Evolutionary conservation across 2,888 invertebrate genomes (phyloP).

Genomic region (Leptura quadrifasciata): DNA sequence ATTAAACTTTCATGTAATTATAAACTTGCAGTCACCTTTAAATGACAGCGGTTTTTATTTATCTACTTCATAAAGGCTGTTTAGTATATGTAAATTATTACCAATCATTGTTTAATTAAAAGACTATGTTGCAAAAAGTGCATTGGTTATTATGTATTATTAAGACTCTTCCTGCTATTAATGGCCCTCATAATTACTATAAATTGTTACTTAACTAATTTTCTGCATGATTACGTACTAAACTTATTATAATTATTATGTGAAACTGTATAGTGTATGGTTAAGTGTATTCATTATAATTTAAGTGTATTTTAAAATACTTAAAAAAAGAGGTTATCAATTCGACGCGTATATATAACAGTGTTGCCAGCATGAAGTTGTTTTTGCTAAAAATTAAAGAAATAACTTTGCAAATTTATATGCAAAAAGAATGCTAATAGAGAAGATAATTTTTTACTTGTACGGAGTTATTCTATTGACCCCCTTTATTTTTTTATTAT

Average conservation of each 20-base stretch:
- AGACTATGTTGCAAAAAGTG: constrained; percentile 5
- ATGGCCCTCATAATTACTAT: constrained; percentile 35
- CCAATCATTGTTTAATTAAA: constrained; percentile 28
- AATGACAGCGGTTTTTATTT: neutral
- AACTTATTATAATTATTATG: constrained; percentile 12
- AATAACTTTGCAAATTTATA: too few relatives aligned
- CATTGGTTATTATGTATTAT: constrained; percentile 20
- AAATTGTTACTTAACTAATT: constrained; percentile 28
- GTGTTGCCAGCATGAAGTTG: too few relatives aligned
- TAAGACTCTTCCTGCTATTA: constrained; percentile 33
- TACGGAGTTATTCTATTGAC: too few relatives aligned
- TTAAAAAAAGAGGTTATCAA: too few relatives aligned
- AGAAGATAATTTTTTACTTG: too few relatives aligned
- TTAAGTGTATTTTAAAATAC: neutral
- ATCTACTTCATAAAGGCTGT: neutral
- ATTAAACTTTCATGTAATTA: neutral
- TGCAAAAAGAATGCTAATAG: too few relatives aligned
- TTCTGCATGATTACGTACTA: constrained; percentile 31
- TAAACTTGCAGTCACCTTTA: neutral
- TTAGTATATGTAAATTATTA: constrained; percentile 12
- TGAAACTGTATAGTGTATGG: neutral
- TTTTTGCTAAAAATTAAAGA: too few relatives aligned
- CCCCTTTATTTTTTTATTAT: too few relatives aligned
- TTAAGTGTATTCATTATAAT: neutral
- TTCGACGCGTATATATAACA: too few relatives aligned